Evolutionary conservation across 1,140 invertebrate genomes (phyloP).

Genomic region (Atta colombica): DNA sequence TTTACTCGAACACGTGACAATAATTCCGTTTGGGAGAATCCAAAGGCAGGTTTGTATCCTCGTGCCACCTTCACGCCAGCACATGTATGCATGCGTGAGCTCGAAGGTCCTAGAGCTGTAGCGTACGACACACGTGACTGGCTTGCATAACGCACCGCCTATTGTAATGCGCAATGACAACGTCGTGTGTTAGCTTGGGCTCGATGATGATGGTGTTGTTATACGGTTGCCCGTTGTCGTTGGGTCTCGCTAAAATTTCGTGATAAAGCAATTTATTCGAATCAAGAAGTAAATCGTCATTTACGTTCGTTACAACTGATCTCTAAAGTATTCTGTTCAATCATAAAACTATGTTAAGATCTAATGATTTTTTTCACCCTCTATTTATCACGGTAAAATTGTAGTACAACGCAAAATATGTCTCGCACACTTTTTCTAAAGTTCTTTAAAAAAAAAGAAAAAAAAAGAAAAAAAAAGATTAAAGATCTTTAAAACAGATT

Average conservation of each 20-base stretch:
- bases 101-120: constrained; percentile 32
- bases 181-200: constrained; percentile 71
- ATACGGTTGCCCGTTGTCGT: constrained; percentile 47
- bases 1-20: constrained; percentile 72
- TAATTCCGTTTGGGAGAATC: constrained; percentile 65
- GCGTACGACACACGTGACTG: constrained; percentile 74
- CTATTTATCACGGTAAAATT: not conserved
- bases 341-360: not conserved
- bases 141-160: constrained; percentile 73
- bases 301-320: not conserved
- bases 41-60: constrained; percentile 7
- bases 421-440: not conserved
- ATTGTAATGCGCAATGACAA: constrained; percentile 77
- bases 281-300: not conserved
- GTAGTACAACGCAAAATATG: not conserved
- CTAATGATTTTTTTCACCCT: not conserved
- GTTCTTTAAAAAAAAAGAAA: too few species aligned
- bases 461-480: too few species aligned
- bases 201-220: constrained; percentile 63
- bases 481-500: too few species aligned
- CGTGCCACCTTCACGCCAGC: constrained; percentile 27
- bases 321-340: not conserved
- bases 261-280: constrained; percentile 41
- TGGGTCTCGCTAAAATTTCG: constrained; percentile 33
- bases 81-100: constrained; percentile 73